These are phyloP conservation scores for Rhinella marina DNA, from an alignment of 2,797 vertebrate species.

Conservation along the genomic window DNA sequence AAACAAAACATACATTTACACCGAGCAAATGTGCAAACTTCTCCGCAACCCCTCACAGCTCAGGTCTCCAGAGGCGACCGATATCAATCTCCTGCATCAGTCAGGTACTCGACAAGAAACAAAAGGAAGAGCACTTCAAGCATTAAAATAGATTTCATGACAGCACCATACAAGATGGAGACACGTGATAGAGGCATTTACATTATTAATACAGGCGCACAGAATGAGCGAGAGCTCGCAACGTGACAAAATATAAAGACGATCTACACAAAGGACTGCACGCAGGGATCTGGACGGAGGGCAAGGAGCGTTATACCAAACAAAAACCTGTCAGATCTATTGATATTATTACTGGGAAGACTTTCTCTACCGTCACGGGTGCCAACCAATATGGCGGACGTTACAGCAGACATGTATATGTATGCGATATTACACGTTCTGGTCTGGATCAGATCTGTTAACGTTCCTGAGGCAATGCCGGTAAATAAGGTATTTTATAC, in stretches of 20 bases:
- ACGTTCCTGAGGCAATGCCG: too few relatives aligned
- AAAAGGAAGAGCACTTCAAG: slow-evolving; percentile 48
- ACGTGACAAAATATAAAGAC: neutral
- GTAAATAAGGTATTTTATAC: too few relatives aligned
- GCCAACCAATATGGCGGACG: too few relatives aligned
- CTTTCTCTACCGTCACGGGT: too few relatives aligned
- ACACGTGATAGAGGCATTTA: slow-evolving; percentile 21
- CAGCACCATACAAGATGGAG: slow-evolving; percentile 37
- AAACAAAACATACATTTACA: slow-evolving; percentile 23
- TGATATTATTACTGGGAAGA: too few relatives aligned
- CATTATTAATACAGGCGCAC: slow-evolving; percentile 22
- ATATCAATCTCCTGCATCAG: slow-evolving; percentile 41
- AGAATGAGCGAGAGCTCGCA: slow-evolving; percentile 1
- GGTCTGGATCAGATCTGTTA: too few relatives aligned
- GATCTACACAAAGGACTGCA: neutral
- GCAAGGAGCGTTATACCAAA: neutral
- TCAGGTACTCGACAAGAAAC: slow-evolving; percentile 35
- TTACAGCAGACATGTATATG: too few relatives aligned
- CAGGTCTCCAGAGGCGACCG: neutral
- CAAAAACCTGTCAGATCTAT: too few relatives aligned
- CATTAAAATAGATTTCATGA: slow-evolving; percentile 21
- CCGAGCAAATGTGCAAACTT: neutral
- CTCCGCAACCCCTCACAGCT: neutral
- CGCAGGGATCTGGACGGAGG: neutral
- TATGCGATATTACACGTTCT: too few relatives aligned